phyloP scores from a whole-genome alignment of 2,888 invertebrate genomes.

The Lacanobia wlatinum region DNA sequence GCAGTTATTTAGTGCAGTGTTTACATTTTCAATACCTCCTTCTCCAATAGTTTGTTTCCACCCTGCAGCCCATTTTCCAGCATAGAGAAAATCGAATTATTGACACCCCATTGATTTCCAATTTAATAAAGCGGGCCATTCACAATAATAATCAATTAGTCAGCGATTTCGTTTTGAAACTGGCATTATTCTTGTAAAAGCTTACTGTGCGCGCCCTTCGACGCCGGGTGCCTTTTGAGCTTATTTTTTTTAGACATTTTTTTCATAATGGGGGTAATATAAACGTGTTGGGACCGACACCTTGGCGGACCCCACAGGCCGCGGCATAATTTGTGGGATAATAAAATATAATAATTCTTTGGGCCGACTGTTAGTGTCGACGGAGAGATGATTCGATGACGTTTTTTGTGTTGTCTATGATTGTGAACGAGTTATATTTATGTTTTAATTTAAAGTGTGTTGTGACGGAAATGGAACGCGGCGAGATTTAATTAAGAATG shows the following conservation, averaged over 20 bases:
- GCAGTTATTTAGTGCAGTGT: conserved; percentile 14
- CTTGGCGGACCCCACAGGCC: conserved; percentile 88
- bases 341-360: conserved; percentile 86
- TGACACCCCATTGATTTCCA: conserved; percentile 79
- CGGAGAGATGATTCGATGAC: conserved; percentile 68
- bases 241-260: conserved; percentile 77
- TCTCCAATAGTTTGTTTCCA: background rate
- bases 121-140: conserved; percentile 80
- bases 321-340: conserved; percentile 86
- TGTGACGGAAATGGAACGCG: conserved; percentile 58
- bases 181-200: conserved; percentile 83
- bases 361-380: conserved; percentile 72
- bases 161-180: conserved; percentile 83
- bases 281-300: conserved; percentile 89
- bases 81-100: conserved; percentile 57
- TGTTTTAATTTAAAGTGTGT: conserved; percentile 67
- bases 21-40: background rate
- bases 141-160: conserved; percentile 89
- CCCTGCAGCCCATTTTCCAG: conserved; percentile 58
- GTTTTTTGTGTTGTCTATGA: conserved; percentile 65
- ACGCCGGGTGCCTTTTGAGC: conserved; percentile 83
- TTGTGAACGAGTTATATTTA: conserved; percentile 66
- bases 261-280: conserved; percentile 87
- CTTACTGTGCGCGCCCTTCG: conserved; percentile 72
- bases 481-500: conserved; percentile 52